phyloP scores from a whole-genome alignment of 2,113 vertebrate species.

The Callithrix jacchus region DNA sequence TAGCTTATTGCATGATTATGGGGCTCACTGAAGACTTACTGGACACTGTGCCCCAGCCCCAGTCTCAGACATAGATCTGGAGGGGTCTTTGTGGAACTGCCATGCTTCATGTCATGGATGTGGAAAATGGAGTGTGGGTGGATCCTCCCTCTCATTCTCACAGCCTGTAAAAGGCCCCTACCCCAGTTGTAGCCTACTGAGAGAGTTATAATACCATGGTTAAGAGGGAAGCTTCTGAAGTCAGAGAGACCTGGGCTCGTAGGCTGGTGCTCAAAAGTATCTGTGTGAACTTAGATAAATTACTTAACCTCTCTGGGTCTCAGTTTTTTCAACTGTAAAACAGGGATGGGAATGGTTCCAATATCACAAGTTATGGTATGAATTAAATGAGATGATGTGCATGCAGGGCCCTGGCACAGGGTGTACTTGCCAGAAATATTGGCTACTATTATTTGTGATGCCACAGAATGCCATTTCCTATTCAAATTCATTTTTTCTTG shows the following conservation, averaged over 20 bases:
- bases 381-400: neutral
- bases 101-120: neutral
- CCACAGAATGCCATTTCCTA: neutral
- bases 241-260: neutral
- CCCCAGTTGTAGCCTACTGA: neutral
- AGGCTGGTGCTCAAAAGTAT: neutral
- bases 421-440: no score
- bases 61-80: neutral
- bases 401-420: no score
- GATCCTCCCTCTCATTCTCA: neutral
- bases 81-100: neutral
- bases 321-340: neutral
- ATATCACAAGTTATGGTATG: neutral
- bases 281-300: neutral
- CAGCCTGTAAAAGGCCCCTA: neutral
- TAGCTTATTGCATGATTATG: conserved; percentile 31
- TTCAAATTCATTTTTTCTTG: neutral
- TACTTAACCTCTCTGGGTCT: neutral
- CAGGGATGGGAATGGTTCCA: neutral
- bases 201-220: neutral
- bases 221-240: neutral
- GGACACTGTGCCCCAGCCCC: neutral
- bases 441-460: neutral
- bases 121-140: neutral
- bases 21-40: conserved; percentile 27